phyloP scores from a whole-genome alignment of 2,888 invertebrate species.

The Dichetophora obliterata region DNA sequence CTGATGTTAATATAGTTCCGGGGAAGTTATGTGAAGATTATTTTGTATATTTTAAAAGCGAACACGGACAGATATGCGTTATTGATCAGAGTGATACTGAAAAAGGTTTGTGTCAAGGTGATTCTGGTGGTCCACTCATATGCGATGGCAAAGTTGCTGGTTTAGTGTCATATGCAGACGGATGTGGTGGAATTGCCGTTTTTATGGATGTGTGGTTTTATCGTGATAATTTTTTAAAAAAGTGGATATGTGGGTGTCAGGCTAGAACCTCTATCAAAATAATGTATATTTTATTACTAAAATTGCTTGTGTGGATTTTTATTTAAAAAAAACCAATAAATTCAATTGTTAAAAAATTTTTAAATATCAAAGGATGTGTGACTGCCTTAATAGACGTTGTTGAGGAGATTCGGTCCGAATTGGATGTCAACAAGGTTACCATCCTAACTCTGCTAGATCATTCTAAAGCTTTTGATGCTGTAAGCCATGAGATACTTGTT shows the following conservation, averaged over 20 bases:
- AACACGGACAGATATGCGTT: neutral
- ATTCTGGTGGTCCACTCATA: conserved; percentile 51
- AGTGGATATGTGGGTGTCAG: neutral
- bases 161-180: conserved; percentile 40
- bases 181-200: neutral
- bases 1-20: conserved; percentile 19
- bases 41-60: neutral
- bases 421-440: too few species aligned
- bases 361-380: too few species aligned
- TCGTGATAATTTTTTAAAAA: neutral
- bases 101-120: conserved; percentile 44
- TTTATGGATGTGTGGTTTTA: conserved; percentile 21
- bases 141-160: conserved; percentile 46
- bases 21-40: conserved; percentile 35
- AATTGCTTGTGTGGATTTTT: too few species aligned
- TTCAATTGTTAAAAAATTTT: too few species aligned
- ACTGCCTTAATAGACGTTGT: too few species aligned
- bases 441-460: too few species aligned
- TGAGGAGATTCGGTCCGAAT: too few species aligned
- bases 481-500: too few species aligned
- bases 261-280: too few species aligned
- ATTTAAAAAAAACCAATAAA: too few species aligned
- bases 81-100: neutral
- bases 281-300: neutral
- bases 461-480: too few species aligned